A percentile compares a stretch with the other conserved stretches of the same genome.
These are phyloP conservation scores for Sinocyclocheilus maitianheensis DNA, from an alignment of 2,113 vertebrate genomes.

Conservation along the genomic window DNA sequence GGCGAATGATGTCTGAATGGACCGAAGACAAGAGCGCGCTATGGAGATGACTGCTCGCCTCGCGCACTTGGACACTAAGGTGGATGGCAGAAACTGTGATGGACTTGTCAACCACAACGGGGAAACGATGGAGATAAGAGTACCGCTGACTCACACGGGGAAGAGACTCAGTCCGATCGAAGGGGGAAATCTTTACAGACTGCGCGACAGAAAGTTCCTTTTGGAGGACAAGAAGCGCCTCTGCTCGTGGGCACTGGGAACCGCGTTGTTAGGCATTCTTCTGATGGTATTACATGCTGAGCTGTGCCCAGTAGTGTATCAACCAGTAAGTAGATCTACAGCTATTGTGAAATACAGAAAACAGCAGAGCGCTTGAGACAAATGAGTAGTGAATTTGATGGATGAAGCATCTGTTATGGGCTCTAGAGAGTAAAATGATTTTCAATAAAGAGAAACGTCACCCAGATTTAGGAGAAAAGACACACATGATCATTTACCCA, in stretches of 20 bases:
- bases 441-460: neutral
- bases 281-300: slow-evolving; percentile 81
- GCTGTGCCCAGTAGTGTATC: slow-evolving; percentile 69
- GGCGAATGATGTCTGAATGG: slow-evolving; percentile 45
- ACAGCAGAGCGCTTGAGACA: neutral
- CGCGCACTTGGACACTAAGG: slow-evolving; percentile 62
- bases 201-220: slow-evolving; percentile 76
- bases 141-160: slow-evolving; percentile 69
- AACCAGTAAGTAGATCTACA: slow-evolving; percentile 68
- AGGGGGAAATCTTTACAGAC: slow-evolving; percentile 73
- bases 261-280: slow-evolving; percentile 76
- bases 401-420: neutral
- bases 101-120: slow-evolving; percentile 65
- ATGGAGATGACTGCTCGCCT: slow-evolving; percentile 74
- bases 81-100: slow-evolving; percentile 65
- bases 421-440: neutral
- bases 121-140: slow-evolving; percentile 69
- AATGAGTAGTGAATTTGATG: neutral
- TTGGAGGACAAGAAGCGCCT: slow-evolving; percentile 78
- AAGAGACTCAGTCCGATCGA: slow-evolving; percentile 67
- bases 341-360: neutral
- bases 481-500: neutral
- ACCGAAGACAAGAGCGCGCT: slow-evolving; percentile 46
- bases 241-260: slow-evolving; percentile 74
- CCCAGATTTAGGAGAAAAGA: neutral